Evolutionary conservation across 2,888 invertebrate genomes (phyloP), one percentile per base, ranked within the genome.

Genomic region (Mantis religiosa): DNA sequence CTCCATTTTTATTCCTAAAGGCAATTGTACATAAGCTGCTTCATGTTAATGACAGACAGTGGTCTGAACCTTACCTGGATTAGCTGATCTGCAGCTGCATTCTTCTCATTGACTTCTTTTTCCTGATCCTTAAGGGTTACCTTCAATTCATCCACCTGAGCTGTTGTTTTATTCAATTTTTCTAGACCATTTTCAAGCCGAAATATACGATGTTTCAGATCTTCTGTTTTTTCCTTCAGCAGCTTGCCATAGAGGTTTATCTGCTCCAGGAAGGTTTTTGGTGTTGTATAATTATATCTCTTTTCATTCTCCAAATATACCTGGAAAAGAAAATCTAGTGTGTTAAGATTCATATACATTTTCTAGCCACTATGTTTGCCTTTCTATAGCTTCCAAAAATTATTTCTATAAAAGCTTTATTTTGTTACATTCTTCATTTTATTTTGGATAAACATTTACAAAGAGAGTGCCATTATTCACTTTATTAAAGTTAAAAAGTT

Each of bases 211-310:
- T 54, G 30, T 28, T 88, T 71, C 47, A 90, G 47, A 15, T 89
- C 89, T 12, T 12, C 9, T 83, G 89, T 89, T 71, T 89, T 88
- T 87, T 86, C 83, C n/a, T 82, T 87, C n/a, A 90, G 83, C 30
- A 90, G 86, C 71, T 89, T 89, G 25, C 54, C 25, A 41, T 88
- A 99, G 8, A 99, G 94, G 20, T 96, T 95, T 89, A 99, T 98
- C 92, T 98, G 97, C 92, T 99, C 99, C 85, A 99, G 93, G 94
- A 98, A 99, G 0, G 98, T 97, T 94, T 99, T 99, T 0, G 99
- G 99, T 0, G 99, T 99, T 0, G 99, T 99, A 93, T 99, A 99
- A 93, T 99, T 99, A 93, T 98, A 98, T 7, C 98, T 95, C 82
- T 96, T 96, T 91, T 99, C 98, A 92, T 98, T 98, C 91, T 95